Evolutionary conservation across 2,888 invertebrate species (phyloP), one percentile per base, ranked within the genome.

Genomic region (Argyresthia albistria): DNA sequence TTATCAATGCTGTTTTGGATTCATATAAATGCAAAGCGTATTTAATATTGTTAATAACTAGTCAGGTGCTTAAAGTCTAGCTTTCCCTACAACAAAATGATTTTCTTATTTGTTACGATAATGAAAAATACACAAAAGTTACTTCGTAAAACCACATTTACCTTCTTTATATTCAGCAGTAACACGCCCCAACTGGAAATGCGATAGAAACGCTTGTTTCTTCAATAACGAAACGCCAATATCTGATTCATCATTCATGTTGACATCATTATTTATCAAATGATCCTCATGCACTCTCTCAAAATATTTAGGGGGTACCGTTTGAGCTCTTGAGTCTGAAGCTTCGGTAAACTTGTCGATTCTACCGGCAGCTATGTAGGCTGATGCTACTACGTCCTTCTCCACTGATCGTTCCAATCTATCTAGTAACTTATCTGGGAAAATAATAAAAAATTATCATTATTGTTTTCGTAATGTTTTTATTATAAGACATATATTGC

Each of bases 181-280:
- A 59, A 91, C 88, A 52, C 88, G 77, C 49, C 79, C 83, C 54
- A 93, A 80, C 46, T 89, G 89, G 51, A 93, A 78, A 46, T 86
- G 81, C 52, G 87, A 80, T 50, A 93, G 73, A 66, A 93, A 93
- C 59, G 79, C 79, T 52, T 88, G 87, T 70, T 93, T 92, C 55
- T 78, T 82, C 57, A 88, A 82, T 11, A 46, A 7, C 3, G 25
- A n/a, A n/a, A n/a, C 16, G 10, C 46, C 35, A 10, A 25, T 25
- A 4, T 46, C 80, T 57, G 88, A 88, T 35, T 4, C 54, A 8
- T 14, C 48, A 8, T 10, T 57, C 25, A 25, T 25, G 25, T 25
- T 25, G 2, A 25, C 25, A 25, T 25, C 25, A 25, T 25, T 4
- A 6, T 25, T 25, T 25, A 2, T 25, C 25, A 25, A 25, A 2